Base-by-base conservation (phyloP, 2,888 invertebrate species). In the Anorthoa munda region DNA sequence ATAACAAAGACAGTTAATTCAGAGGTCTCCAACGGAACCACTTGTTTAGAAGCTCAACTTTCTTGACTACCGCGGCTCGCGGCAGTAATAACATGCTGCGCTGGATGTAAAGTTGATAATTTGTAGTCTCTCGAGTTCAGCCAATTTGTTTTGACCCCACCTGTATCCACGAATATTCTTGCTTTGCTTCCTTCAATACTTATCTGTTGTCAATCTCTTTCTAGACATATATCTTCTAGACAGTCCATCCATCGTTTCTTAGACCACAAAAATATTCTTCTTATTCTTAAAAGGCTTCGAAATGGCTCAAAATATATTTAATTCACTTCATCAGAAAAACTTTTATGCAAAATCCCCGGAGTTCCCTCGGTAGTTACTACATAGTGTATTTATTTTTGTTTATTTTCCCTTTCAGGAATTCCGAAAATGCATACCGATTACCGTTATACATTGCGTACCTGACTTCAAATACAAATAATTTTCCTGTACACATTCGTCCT, bases 401-500 rank as follows among this genome's bases (percentile, higher is more conserved):
- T 50, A 71, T 71, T 71, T 71, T 58, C 21, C 70, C 17, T 39
- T 46, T 53, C 15, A 18, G 13, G 13, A 23, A 18, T 58, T 59
- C 5, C 13, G 7, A 56, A 39, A 53, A 7, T 66, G 45, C 53
- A 67, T 55, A 46, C 66, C 60, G 45, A 39, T 45, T 45, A 60
- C 48, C 48, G 51, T 63, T 56, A 63, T 4, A 64, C n/a, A 45
- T 59, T 31, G 39, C 50, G 7, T 69, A 65, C 55, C n/a, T 77
- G n/a, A 73, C 60, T 66, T 51, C 12, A n/a, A 66, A 31, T 61
- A 60, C 48, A 74, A n/a, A 48, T 21, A 17, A 53, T 85, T 84
- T 84, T 84, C 83, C 83, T 85, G 67, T 72, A 21, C 4, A 53
- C 23, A 70, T 53, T 59, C 11, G 46, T 39, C 18, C 12, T 48